Conservation (phyloP, 1,140 invertebrate species). For the Semibalanus balanoides region DNA sequence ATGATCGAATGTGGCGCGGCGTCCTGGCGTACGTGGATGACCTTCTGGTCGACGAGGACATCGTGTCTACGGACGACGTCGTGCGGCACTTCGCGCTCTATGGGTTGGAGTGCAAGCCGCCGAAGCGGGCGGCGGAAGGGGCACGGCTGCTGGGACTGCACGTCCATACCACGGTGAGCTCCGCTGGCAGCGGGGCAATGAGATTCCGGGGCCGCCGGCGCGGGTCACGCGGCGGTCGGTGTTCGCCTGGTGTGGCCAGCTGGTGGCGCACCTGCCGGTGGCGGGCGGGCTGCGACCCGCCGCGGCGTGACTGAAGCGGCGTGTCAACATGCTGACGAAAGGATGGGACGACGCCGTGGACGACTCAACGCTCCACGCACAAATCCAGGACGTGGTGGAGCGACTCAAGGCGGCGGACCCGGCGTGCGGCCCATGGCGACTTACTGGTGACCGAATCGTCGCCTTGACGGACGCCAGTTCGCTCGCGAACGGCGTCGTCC, state of each 20-base stretch:
- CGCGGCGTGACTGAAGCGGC: constrained; percentile 10
- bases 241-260: not conserved
- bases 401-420: not conserved
- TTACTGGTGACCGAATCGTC: not conserved
- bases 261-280: constrained; percentile 8
- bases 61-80: not conserved
- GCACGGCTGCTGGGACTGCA: not conserved
- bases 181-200: constrained; percentile 2
- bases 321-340: constrained; percentile 1
- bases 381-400: not conserved
- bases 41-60: constrained; percentile 8
- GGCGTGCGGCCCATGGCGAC: not conserved
- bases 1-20: no score
- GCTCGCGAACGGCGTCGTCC: not conserved
- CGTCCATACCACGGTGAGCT: not conserved
- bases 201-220: not conserved
- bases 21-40: constrained; percentile 7
- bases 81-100: not conserved
- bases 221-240: not conserved
- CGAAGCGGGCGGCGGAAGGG: not conserved
- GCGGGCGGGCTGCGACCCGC: constrained; percentile 7
- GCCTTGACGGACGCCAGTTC: not conserved
- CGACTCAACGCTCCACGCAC: not conserved
- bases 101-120: constrained; percentile 6
- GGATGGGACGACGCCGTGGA: constrained; percentile 8